Evolutionary conservation across 2,888 invertebrate genomes (phyloP), one percentile per base, ranked within the genome.

Genomic region (Cecidostiba fungosa): DNA sequence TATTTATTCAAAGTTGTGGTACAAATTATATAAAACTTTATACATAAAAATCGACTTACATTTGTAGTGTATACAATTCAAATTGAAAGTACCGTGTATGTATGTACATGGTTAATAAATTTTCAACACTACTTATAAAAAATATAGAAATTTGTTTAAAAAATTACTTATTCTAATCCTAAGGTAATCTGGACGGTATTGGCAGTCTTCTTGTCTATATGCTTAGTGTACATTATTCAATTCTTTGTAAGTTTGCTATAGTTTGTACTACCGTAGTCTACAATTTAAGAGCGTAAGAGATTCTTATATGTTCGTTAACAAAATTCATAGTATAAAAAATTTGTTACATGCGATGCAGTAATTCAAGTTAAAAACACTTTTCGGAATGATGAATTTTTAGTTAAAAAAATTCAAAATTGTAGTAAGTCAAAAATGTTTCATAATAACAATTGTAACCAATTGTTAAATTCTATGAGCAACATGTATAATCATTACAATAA

Each of bases 161-260:
- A 77, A 29, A 87, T 72, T 72, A 81, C 36, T 86, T 84, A 77
- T 62, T 62, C 84, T 89, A 89, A 70, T 12, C 87, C n/a, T 86
- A 88, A 79, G 54, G 82, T 85, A 88, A 72, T 88, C 82, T 89
- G 91, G 90, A 91, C 90, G 91, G 90, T 78, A 87, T 88, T 77
- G 80, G 87, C 89, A 91, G 89, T 90, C 89, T 90, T 89, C 88
- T 84, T 83, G 54, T 66, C 74, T 76, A 78, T 54, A 66, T 39
- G 66, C 32, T 77, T 47, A 73, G 62, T 76, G 36, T 69, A 84
- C 59, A 76, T 73, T 62, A 39, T 72, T 78, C n/a, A 77, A 77
- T 77, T 43, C 36, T 69, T 80, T 72, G 16, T 73, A 82, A 29
- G 50, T 76, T 74, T 19, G 3, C 70, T 29, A 69, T 43, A 43